Evolutionary conservation across 2,797 vertebrate genomes (phyloP), one percentile per base, ranked within the genome.

Genomic region (Diglossa cyanea): DNA sequence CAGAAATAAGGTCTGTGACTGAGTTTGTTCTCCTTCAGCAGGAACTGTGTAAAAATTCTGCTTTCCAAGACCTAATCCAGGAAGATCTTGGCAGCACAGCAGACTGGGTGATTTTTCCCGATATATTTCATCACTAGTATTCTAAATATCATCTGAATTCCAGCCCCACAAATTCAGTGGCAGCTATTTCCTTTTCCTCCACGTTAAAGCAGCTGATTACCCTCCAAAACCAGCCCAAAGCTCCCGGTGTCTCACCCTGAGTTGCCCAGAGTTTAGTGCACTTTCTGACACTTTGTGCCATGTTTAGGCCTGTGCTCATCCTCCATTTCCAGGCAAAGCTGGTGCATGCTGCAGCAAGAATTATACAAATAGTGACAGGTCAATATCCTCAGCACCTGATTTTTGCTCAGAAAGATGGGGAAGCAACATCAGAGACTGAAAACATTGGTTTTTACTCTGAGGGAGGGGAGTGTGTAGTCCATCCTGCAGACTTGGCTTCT

Each of bases 1-100:
- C 79, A 77, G 90, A 91, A 96, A 94, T 90, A 55, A 88, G 75
- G 82, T 67, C 88, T 91, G 79, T 53, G 78, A 67, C 30, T 35
- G 67, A 86, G 39, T 33, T 57, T 92, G 73, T 42, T 93, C 80
- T 82, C 15, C 17, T 85, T 79, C 45, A 74, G 45, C 72, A 79
- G 45, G 42, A 77, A 24, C n/a, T 67, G 42, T 60, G 48, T 18
- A 57, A 85, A 76, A 94, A 55, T 19, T 63, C 45, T 70, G 47
- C 65, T 82, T 93, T 89, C 70, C 85, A 90, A 85, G 78, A 55
- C 87, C 58, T 83, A 51, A 81, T 37, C 50, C 86, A 40, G n/a
- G 42, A 35, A 88, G 55, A 72, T 65, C 39, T 42, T 90, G 62
- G 78, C 57, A 85, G 67, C 13, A 26, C 11, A 76, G 67, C 74